phyloP scores from a whole-genome alignment of 2,797 vertebrate species.

The Anniella stebbinsi region DNA sequence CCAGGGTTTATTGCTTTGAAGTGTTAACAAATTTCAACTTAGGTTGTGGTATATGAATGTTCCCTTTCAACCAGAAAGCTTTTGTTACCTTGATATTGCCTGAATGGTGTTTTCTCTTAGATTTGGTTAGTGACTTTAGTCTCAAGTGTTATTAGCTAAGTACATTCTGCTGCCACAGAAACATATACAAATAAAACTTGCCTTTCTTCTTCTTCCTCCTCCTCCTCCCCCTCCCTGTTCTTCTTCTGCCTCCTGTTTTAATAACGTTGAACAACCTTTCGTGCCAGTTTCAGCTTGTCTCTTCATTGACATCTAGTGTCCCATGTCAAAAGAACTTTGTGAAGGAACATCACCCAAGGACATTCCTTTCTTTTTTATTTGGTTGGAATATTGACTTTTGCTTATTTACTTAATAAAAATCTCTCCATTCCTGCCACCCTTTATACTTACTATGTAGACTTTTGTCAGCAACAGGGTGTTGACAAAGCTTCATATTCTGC shows the following conservation, averaged over 20 bases:
- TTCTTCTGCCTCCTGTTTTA: neutral
- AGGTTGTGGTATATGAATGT: neutral
- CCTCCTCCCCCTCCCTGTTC: neutral
- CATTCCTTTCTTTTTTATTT: neutral
- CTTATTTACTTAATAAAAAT: neutral
- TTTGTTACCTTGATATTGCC: neutral
- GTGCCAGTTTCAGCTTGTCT: neutral
- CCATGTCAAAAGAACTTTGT: neutral
- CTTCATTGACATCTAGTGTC: slow-evolving; percentile 18
- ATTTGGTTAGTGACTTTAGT: slow-evolving; percentile 17
- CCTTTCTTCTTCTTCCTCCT: neutral
- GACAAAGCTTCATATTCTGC: neutral
- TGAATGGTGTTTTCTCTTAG: slow-evolving; percentile 1
- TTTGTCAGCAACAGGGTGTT: neutral
- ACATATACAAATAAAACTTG: slow-evolving; percentile 23
- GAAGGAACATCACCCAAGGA: neutral
- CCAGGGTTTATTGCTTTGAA: neutral
- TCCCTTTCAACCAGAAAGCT: neutral
- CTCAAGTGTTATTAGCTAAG: slow-evolving; percentile 7
- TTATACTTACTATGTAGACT: neutral
- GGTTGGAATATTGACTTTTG: slow-evolving; percentile 1
- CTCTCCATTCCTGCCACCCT: neutral
- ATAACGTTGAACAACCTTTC: neutral
- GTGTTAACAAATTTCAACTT: neutral
- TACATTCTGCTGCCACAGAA: slow-evolving; percentile 2